Base-by-base conservation (phyloP, 2,797 vertebrate genomes). In the Urosaurus nigricauda region DNA sequence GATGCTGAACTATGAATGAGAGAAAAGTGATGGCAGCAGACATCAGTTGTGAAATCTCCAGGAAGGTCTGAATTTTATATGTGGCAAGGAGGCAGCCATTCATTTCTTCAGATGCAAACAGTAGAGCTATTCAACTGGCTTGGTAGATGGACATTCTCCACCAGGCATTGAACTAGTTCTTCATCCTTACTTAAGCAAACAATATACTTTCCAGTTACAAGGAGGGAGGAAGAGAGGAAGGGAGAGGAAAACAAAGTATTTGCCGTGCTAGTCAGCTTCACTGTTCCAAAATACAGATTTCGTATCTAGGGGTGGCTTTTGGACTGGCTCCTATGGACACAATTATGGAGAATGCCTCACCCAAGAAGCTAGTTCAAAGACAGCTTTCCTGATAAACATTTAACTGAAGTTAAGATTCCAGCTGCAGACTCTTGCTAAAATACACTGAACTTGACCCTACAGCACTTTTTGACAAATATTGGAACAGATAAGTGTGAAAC, bases 1-100 rank as follows among this genome's bases (percentile, higher is more conserved):
- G 89, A 94, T 92, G 86, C 7, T 81, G 80, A 85, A 80, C 2
- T 58, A 29, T 86, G 92, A 92, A 13, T 14, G 56, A 56, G 53
- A 56, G 53, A 91, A 92, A 9, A 89, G 84, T 93, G 88, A 47
- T 32, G 70, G 56, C 83, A 85, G 86, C 86, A 94, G 92, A 93
- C 89, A 93, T 94, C 92, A 91, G 77, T 91, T 88, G 58, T 95
- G 83, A 94, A 93, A 93, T 92, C 93, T 94, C 89, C 58, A 88
- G 92, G 90, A 88, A 77, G 12, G 47, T 47, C 53, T 79, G 32
- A 51, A 73, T 80, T 26, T n/a, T 84, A 37, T 58, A 79, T 71
- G 63, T 79, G 32, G 75, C 37, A 68, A 93, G 93, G 79, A 90
- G 92, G 85, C 90, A 93, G 89, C 93, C 90, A 92, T 95, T 94